Evolutionary conservation across 2,888 invertebrate genomes (phyloP).

Genomic region (Ethmia dodecea): DNA sequence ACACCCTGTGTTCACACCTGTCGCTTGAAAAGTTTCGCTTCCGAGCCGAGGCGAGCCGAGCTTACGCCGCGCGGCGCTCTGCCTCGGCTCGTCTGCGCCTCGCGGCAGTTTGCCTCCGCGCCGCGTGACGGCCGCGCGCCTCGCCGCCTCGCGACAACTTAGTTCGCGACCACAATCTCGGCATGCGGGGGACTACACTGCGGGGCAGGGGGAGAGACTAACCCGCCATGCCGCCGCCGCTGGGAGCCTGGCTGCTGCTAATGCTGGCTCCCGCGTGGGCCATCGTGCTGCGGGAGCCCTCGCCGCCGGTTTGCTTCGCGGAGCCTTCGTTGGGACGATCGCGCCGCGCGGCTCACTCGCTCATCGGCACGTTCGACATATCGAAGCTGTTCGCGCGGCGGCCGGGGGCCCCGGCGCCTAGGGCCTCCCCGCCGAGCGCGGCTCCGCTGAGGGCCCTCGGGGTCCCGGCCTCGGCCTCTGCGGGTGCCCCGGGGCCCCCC

Average conservation of each 20-base stretch:
- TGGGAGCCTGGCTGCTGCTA: neutral
- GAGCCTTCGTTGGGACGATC: conserved; percentile 7
- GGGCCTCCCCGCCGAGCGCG: neutral
- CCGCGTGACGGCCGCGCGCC: neutral
- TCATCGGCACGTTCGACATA: conserved; percentile 56
- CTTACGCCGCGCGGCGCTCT: conserved; percentile 4
- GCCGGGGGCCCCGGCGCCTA: neutral
- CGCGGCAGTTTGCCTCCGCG: neutral
- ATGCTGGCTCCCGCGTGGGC: neutral
- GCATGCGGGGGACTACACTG: too few species aligned
- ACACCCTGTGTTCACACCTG: too few species aligned
- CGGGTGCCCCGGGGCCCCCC: conserved; percentile 3
- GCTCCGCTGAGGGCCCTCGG: neutral
- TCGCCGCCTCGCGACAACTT: neutral
- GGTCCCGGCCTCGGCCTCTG: conserved; percentile 8
- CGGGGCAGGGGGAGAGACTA: too few species aligned
- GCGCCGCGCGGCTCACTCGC: conserved; percentile 39
- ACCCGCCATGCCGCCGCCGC: neutral
- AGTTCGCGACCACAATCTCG: too few species aligned
- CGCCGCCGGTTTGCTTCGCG: neutral
- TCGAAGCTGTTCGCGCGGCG: conserved; percentile 22
- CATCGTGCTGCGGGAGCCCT: neutral
- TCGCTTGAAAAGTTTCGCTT: too few species aligned
- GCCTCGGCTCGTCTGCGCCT: conserved; percentile 1
- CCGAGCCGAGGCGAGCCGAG: neutral